Base-by-base conservation (phyloP, 2,888 invertebrate species). In the Agrochola circellaris region DNA sequence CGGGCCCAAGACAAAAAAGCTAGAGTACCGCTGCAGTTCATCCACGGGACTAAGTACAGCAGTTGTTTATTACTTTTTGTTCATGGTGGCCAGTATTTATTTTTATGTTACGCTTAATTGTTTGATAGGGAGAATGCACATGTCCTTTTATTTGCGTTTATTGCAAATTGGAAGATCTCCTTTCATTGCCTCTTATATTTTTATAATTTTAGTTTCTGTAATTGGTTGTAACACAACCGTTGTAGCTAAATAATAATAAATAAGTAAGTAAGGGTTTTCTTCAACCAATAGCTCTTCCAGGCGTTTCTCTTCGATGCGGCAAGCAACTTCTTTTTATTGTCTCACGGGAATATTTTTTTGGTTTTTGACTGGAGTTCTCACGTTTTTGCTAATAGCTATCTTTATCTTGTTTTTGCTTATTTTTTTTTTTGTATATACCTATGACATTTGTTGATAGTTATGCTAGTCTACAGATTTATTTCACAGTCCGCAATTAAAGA, bases 51-150 rank as follows among this genome's bases (percentile, higher is more conserved):
- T 61, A 65, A 51, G 9, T 51, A 56, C 17, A 61, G 60, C 38
- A 51, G 69, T 73, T 60, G 54, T 76, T 71, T 76, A 48, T 80
- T 71, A 81, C 4, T 61, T 77, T 81, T 81, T 58, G 45, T 68
- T 61, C 38, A 45, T 58, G 76, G 61, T 64, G 54, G 69, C 58
- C 72, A 54, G 38, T 38, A 56, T 56, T 79, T 38, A 56, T 56
- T 79, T 68, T 79, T 77, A 76, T 81, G 74, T 67, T 84, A 67
- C 26, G 60, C 34, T 72, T 79, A 71, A 68, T 68, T 75, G 62
- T 66, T 70, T 62, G 45, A 45, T 45, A 45, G 45, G 45, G 45
- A 45, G 45, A 45, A 45, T 15, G 4, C 45, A 45, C 45, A 15
- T 45, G 45, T 45, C 13, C 15, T 4, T 42, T 42, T 11, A 42